A percentile compares a stretch with the other conserved stretches of the same genome.
phyloP scores from a whole-genome alignment of 2,113 vertebrate genomes.

The Sus scrofa region DNA sequence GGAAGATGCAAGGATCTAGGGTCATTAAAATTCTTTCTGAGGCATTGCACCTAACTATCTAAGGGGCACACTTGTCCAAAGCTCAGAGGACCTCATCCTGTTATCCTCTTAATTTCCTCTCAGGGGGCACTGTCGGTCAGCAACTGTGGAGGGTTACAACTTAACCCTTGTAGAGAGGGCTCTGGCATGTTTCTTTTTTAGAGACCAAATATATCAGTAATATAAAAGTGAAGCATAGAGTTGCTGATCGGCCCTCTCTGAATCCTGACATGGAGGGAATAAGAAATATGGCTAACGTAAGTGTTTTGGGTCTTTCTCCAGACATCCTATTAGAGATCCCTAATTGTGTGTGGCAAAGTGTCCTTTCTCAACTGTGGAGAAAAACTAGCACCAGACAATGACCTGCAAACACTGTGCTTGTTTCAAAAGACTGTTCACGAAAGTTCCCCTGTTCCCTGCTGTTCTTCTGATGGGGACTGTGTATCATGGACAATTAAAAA shows the following conservation, averaged over 20 bases:
- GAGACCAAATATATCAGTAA: not conserved
- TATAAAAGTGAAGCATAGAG: not conserved
- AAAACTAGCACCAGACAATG: conserved; percentile 66
- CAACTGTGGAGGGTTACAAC: not conserved
- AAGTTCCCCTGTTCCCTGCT: conserved; percentile 7
- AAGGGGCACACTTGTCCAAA: not conserved
- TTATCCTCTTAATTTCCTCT: not conserved
- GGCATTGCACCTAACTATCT: not conserved
- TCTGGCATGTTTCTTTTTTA: not conserved
- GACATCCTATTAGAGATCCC: conserved; percentile 62
- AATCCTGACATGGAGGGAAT: not conserved
- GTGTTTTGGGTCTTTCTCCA: conserved; percentile 68
- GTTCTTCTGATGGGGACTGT: not conserved
- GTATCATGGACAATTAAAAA: conserved; percentile 66
- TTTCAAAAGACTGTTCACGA: conserved; percentile 25
- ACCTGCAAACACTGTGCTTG: conserved; percentile 44
- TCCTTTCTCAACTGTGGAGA: conserved; percentile 61
- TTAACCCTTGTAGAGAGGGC: not conserved
- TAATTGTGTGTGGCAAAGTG: conserved; percentile 70
- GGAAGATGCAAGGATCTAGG: not conserved
- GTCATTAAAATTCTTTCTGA: not conserved
- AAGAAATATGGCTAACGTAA: conserved; percentile 54
- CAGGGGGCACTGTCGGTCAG: not conserved
- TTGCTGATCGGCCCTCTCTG: not conserved
- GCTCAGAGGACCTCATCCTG: not conserved